phyloP scores from a whole-genome alignment of 2,113 vertebrate species.

The Anguilla japonica region DNA sequence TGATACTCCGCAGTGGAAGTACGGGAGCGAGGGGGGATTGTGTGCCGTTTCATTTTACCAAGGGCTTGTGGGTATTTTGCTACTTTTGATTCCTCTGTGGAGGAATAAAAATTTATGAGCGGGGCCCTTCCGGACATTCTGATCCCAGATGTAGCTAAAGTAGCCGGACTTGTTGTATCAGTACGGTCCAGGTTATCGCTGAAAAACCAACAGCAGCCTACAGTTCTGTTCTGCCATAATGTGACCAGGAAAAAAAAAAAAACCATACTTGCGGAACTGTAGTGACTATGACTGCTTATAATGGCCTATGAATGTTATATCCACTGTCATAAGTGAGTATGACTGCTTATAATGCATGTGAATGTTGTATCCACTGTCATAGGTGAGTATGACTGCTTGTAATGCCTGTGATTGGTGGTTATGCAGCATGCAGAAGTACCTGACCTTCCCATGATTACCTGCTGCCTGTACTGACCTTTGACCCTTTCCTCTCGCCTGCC shows the following conservation, averaged over 20 bases:
- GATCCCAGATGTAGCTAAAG: too few relatives aligned
- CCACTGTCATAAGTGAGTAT: too few relatives aligned
- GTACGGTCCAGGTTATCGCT: background rate
- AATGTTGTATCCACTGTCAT: too few relatives aligned
- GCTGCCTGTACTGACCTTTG: background rate
- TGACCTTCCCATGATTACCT: background rate
- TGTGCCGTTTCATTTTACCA: background rate
- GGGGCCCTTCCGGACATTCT: too few relatives aligned
- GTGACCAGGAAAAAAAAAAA: background rate
- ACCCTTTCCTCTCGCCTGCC: constrained; percentile 21
- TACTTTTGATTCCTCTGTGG: background rate
- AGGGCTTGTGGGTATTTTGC: background rate
- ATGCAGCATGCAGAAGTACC: too few relatives aligned
- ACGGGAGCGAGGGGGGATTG: background rate
- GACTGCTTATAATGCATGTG: too few relatives aligned
- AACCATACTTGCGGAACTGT: background rate
- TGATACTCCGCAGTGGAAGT: background rate
- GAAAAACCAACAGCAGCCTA: background rate
- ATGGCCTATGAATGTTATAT: too few relatives aligned
- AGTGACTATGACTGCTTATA: background rate
- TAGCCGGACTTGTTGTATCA: background rate
- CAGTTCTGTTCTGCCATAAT: background rate
- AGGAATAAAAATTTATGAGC: background rate
- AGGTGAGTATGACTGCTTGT: too few relatives aligned
- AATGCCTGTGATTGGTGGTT: too few relatives aligned